Conservation (phyloP, 2,113 vertebrate species). For the Scopus umbretta region DNA sequence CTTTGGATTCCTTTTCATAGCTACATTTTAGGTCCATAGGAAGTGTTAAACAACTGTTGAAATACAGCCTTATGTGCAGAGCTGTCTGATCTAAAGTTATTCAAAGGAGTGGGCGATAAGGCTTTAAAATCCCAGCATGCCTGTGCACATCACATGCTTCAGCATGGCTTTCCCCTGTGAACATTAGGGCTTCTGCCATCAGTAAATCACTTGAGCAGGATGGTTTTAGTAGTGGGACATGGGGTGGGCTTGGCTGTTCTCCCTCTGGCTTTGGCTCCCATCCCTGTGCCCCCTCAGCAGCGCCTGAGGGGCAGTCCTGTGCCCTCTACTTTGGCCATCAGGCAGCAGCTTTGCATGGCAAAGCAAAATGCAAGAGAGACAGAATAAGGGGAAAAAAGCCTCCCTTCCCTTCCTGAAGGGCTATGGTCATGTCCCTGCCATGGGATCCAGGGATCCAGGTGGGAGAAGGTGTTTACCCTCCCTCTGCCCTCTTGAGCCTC, state of each 20-base stretch:
- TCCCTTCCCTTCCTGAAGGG: background rate
- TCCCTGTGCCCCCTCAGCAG: background rate
- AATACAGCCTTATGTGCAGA: background rate
- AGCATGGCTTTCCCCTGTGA: background rate
- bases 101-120: background rate
- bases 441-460: background rate
- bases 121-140: background rate
- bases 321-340: rapidly evolving
- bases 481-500: background rate
- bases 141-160: background rate
- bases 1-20: background rate
- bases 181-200: background rate
- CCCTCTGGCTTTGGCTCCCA: background rate
- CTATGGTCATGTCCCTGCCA: rapidly evolving
- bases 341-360: background rate
- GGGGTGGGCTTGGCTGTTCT: background rate
- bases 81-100: slow-evolving; percentile 10
- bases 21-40: background rate
- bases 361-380: background rate
- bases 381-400: background rate
- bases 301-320: rapidly evolving
- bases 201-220: background rate
- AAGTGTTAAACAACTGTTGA: slow-evolving; percentile 44
- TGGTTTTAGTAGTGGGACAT: background rate
- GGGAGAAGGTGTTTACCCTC: rapidly evolving